These are phyloP conservation scores for Drosophila histrio DNA, from an alignment of 2,888 invertebrate genomes.

Conservation along the genomic window DNA sequence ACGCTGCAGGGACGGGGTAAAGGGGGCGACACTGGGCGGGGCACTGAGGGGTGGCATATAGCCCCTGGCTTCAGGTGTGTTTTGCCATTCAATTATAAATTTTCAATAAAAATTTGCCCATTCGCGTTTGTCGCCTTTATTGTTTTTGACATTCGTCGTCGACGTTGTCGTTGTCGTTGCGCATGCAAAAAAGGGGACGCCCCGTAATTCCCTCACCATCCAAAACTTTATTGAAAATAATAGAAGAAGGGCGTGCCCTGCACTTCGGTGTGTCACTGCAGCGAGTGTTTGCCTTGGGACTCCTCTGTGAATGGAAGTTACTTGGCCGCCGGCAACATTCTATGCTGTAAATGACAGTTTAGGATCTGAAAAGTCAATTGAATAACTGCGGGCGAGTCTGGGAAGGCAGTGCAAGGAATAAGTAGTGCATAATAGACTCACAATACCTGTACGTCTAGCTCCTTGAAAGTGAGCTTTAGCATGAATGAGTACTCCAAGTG, in stretches of 20 bases:
- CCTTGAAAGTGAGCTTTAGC: background rate
- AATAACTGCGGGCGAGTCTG: constrained; percentile 34
- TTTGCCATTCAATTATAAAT: constrained; percentile 81
- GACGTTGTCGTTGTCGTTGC: constrained; percentile 7
- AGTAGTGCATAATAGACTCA: background rate
- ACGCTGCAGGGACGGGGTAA: background rate
- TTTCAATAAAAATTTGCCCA: constrained; percentile 72
- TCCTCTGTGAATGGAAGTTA: constrained; percentile 12
- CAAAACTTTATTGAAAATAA: constrained; percentile 27
- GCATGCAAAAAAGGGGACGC: constrained; percentile 22
- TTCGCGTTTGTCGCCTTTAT: constrained; percentile 52
- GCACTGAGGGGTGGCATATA: constrained; percentile 9
- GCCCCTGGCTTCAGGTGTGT: constrained; percentile 75
- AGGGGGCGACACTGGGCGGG: background rate
- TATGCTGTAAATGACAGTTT: constrained; percentile 62
- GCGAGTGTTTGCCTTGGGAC: constrained; percentile 13
- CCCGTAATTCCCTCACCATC: background rate
- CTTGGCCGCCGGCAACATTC: constrained; percentile 34
- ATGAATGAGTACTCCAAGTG: background rate
- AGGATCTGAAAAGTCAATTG: constrained; percentile 59
- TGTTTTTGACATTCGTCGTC: constrained; percentile 70
- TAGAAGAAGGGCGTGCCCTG: constrained; percentile 37
- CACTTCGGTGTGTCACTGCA: constrained; percentile 16
- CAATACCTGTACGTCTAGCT: background rate
- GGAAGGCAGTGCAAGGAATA: background rate